Percentiles rank a stretch among this genome's conserved stretches.
Conservation (phyloP, 2,888 invertebrate species). For the Drosophila gaucha region DNA sequence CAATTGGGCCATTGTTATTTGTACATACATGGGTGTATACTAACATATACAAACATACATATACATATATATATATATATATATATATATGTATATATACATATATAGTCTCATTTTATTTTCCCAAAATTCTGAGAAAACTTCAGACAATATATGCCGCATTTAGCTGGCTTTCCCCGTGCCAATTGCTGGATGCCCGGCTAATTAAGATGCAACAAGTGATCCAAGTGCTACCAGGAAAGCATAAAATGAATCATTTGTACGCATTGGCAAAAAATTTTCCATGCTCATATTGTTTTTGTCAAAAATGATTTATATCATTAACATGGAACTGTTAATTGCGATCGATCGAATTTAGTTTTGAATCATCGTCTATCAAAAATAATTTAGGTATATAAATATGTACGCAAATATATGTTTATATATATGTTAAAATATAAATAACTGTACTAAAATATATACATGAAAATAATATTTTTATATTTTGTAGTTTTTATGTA, state of each 20-base stretch:
- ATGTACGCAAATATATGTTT: not conserved
- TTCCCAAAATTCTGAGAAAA: slow-evolving; percentile 52
- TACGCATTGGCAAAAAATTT: slow-evolving; percentile 40
- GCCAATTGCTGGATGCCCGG: slow-evolving; percentile 17
- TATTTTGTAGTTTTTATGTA: too few species aligned
- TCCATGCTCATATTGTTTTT: slow-evolving; percentile 52
- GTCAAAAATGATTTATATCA: slow-evolving; percentile 17
- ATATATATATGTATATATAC: not conserved
- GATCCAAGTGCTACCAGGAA: slow-evolving; percentile 49
- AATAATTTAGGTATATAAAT: not conserved
- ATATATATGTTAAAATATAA: not conserved
- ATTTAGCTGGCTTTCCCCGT: slow-evolving; percentile 49
- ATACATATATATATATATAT: not conserved
- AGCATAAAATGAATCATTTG: slow-evolving; percentile 47
- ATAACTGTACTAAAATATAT: not conserved
- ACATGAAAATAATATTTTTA: too few species aligned
- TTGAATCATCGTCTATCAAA: slow-evolving; percentile 2
- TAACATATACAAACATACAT: not conserved
- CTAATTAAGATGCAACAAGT: slow-evolving; percentile 71
- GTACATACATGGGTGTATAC: not conserved
- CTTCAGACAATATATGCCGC: slow-evolving; percentile 19
- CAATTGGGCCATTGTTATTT: slow-evolving; percentile 47
- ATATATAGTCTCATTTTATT: slow-evolving; percentile 1
- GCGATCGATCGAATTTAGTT: slow-evolving; percentile 1
- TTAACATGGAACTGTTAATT: slow-evolving; percentile 48